phyloP scores from a whole-genome alignment of 2,797 vertebrate genomes.

The Uromys caudimaculatus region DNA sequence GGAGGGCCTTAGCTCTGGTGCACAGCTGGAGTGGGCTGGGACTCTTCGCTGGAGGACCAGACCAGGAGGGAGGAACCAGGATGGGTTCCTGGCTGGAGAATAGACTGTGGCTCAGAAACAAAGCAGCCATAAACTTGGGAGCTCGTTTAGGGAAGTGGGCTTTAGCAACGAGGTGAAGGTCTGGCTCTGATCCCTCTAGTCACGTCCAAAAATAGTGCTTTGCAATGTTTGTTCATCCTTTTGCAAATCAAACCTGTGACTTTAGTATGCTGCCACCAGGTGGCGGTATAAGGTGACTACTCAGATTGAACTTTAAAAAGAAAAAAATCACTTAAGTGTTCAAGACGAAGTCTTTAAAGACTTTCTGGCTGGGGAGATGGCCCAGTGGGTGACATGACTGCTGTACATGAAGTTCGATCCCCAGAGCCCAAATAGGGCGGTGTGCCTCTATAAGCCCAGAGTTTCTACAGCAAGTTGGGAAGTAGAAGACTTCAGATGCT shows the following conservation, averaged over 20 bases:
- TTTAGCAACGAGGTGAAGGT: not conserved
- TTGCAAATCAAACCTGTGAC: not conserved
- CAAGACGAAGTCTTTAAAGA: constrained; percentile 4
- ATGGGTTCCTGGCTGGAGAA: not conserved
- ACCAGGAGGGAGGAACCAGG: not conserved
- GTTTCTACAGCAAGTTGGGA: not conserved
- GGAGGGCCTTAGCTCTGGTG: not conserved
- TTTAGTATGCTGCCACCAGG: constrained; percentile 66
- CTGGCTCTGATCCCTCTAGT: not conserved
- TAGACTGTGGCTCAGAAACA: not conserved
- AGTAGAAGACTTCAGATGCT: not conserved
- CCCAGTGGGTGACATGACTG: not conserved
- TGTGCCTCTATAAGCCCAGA: not conserved
- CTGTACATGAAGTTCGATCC: too few species aligned
- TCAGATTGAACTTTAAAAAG: not conserved
- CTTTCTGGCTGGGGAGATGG: not conserved
- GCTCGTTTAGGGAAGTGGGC: not conserved
- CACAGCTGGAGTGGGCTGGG: not conserved
- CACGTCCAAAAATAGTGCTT: not conserved
- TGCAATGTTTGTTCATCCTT: rapidly evolving
- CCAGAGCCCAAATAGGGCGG: not conserved
- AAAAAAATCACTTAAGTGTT: constrained; percentile 35
- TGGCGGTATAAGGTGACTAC: not conserved
- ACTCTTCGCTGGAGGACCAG: not conserved
- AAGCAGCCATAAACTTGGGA: not conserved